These are phyloP conservation scores for Drosophila asahinai DNA, from an alignment of 1,140 invertebrate species.

Conservation along the genomic window DNA sequence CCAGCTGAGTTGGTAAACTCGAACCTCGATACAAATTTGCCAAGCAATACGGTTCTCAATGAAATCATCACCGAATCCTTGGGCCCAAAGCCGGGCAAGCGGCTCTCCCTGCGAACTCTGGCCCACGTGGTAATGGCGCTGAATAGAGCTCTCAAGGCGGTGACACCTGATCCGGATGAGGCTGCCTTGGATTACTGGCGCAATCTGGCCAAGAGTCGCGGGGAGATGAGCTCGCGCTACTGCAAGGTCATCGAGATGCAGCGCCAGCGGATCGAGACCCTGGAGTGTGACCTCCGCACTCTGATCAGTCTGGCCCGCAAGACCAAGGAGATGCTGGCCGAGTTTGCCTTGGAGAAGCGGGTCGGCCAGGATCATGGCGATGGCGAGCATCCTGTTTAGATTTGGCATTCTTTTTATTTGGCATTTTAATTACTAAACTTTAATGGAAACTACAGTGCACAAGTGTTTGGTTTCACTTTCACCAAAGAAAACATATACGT, in stretches of 20 bases:
- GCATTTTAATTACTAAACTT: slow-evolving; percentile 17
- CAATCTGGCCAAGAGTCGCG: slow-evolving; percentile 35
- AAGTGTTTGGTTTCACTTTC: too few species aligned
- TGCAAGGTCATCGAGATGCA: slow-evolving; percentile 41
- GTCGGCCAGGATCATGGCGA: not conserved
- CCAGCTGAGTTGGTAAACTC: not conserved
- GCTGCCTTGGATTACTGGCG: slow-evolving; percentile 46
- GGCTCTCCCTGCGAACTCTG: slow-evolving; percentile 32
- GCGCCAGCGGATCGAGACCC: slow-evolving; percentile 31
- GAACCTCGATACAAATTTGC: not conserved
- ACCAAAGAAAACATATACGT: too few species aligned
- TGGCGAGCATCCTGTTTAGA: slow-evolving; percentile 15
- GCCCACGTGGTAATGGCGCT: slow-evolving; percentile 33
- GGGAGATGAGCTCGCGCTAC: slow-evolving; percentile 28
- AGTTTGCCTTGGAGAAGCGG: slow-evolving; percentile 23
- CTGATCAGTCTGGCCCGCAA: slow-evolving; percentile 52
- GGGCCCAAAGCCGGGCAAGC: not conserved
- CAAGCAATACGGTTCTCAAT: slow-evolving; percentile 3
- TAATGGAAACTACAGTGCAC: not conserved
- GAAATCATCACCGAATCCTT: slow-evolving; percentile 15
- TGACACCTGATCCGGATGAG: not conserved
- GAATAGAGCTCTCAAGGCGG: slow-evolving; percentile 6
- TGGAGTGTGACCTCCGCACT: slow-evolving; percentile 40
- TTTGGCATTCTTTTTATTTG: slow-evolving; percentile 4
- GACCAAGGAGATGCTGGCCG: slow-evolving; percentile 49